Evolutionary conservation across 2,888 invertebrate genomes (phyloP).

Genomic region (Sinohyriopsis cumingii): DNA sequence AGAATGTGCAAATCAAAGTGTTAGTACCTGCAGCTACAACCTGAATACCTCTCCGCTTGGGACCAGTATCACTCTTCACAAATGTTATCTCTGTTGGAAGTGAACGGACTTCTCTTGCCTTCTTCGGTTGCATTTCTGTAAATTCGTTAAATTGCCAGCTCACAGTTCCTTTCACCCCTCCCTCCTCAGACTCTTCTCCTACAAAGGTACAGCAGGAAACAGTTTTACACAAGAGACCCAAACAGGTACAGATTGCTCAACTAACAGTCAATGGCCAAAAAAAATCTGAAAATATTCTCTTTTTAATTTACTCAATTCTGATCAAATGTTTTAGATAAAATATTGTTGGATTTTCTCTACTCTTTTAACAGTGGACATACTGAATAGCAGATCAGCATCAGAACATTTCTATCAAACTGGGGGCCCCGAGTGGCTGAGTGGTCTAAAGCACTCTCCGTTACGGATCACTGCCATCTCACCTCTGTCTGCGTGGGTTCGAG

Average conservation of each 20-base stretch:
- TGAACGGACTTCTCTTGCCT: conserved; percentile 53
- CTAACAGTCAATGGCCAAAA: neutral
- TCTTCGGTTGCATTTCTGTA: conserved; percentile 61
- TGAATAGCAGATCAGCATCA: no score
- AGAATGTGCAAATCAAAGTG: no score
- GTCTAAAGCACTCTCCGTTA: no score
- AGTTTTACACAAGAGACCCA: neutral
- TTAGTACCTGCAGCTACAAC: neutral
- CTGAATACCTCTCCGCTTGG: conserved; percentile 22
- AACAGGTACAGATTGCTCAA: neutral
- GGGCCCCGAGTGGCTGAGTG: no score
- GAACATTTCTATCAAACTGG: no score
- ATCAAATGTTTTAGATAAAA: no score
- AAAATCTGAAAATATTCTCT: neutral
- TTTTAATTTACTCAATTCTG: no score
- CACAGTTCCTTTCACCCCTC: conserved; percentile 65
- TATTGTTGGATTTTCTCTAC: no score
- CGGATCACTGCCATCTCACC: no score
- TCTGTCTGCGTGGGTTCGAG: no score
- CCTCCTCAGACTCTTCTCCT: conserved; percentile 65
- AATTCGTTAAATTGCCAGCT: conserved; percentile 54
- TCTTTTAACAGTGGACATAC: no score
- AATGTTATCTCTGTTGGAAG: conserved; percentile 58
- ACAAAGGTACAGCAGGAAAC: conserved; percentile 5
- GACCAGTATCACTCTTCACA: conserved; percentile 28